Evolutionary conservation across 2,888 invertebrate species (phyloP), one percentile per base, ranked within the genome.

Genomic region (Hydriomena furcata): DNA sequence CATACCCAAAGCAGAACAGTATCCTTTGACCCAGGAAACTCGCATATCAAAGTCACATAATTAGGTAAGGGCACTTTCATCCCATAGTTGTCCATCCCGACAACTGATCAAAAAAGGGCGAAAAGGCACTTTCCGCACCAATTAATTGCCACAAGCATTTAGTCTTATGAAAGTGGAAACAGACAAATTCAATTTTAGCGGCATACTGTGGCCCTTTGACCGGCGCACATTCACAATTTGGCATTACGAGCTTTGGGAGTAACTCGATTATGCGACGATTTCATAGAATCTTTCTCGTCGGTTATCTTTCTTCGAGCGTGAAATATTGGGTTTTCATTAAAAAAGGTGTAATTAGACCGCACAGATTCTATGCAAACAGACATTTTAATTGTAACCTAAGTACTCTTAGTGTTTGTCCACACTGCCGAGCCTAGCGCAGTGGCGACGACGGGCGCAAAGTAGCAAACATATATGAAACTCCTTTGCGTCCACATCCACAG

Each of bases 81-180:
- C 72, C 63, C 62, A 66, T 76, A 74, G 76, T 76, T 72, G 69
- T 68, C 63, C 71, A 56, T 63, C 62, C 63, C 54, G 40, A 66
- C 66, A 66, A 62, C 69, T 70, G 73, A 73, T 73, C 72, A 73
- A 73, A 73, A 73, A 71, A 53, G 58, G 60, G 47, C 60, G 69
- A 69, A 76, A 77, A 79, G 73, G 74, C 81, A 83, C 82, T 84
- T 86, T 86, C 79, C 84, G 82, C 85, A 75, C 77, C 83, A 78
- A 73, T 85, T 88, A 86, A 86, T 88, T 86, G 86, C 78, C 76
- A 75, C 79, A 77, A 82, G 79, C 83, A 76, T 82, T 80, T 79
- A 77, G 72, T 67, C 73, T 74, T 74, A 69, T 76, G 80, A 82
- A 85, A 86, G 84, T 83, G 47, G 82, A 79, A 83, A 80, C 77